These are phyloP conservation scores for Byasa hedistus DNA, from an alignment of 2,888 invertebrate genomes.

Conservation along the genomic window DNA sequence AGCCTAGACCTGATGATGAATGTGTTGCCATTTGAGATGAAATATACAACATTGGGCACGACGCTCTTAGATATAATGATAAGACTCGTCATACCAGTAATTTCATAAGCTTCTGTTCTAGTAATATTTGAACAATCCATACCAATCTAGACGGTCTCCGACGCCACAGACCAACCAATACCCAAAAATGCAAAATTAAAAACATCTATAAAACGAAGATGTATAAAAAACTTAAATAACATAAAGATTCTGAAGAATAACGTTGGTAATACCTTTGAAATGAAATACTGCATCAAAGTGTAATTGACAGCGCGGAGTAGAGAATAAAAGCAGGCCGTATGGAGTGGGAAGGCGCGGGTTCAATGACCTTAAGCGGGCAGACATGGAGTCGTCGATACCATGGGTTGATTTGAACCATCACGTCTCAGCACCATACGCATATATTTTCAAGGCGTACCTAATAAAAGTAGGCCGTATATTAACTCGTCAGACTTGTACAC, in stretches of 20 bases:
- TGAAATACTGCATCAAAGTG: constrained; percentile 36
- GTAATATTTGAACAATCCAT: too few species aligned
- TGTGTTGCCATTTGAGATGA: too few species aligned
- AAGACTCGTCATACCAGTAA: too few species aligned
- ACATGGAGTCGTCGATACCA: constrained; percentile 69
- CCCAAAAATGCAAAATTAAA: too few species aligned
- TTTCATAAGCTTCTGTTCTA: too few species aligned
- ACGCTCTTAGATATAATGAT: too few species aligned
- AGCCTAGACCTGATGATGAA: too few species aligned
- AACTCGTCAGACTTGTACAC: background rate
- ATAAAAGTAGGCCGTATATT: background rate
- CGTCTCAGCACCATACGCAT: constrained; percentile 26
- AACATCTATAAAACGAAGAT: too few species aligned
- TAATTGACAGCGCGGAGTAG: constrained; percentile 44
- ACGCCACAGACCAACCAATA: too few species aligned
- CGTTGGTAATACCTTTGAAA: constrained; percentile 38
- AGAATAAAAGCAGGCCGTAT: constrained; percentile 57
- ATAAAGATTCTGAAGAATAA: background rate
- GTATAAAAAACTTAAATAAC: background rate
- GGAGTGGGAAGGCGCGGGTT: constrained; percentile 57
- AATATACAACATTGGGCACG: too few species aligned
- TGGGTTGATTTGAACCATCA: constrained; percentile 49
- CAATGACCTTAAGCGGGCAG: constrained; percentile 60
- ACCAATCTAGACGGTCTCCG: too few species aligned
- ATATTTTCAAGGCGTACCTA: background rate